Evolutionary conservation across 2,888 invertebrate genomes (phyloP).

Genomic region (Lepeophtheirus nordmannii): DNA sequence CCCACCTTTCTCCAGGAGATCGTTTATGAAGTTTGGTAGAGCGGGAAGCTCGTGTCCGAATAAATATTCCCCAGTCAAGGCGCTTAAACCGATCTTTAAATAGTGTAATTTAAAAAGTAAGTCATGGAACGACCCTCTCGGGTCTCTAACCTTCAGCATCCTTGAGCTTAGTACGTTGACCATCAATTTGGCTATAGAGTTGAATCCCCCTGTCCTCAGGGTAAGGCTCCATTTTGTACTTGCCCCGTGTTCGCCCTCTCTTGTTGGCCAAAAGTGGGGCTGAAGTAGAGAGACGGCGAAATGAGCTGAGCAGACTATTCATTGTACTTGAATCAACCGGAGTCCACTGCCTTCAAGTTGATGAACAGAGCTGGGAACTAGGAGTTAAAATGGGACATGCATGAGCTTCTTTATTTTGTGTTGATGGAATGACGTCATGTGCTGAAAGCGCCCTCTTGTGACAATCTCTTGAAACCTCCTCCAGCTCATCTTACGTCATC

Average conservation of each 20-base stretch:
- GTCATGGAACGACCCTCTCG: too few species aligned
- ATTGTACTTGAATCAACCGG: too few species aligned
- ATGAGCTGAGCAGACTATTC: neutral
- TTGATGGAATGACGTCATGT: too few species aligned
- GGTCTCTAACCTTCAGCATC: neutral
- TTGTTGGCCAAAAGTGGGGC: neutral
- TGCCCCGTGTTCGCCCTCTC: too few species aligned
- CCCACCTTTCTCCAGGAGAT: neutral
- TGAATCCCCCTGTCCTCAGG: neutral
- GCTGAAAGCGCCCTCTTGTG: too few species aligned
- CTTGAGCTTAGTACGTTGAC: neutral
- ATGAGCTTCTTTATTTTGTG: too few species aligned
- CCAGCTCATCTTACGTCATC: too few species aligned
- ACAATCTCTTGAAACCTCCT: too few species aligned
- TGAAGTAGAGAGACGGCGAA: neutral
- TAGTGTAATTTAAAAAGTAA: too few species aligned
- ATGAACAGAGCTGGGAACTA: too few species aligned
- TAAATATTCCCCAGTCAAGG: constrained; percentile 7
- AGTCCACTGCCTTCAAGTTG: too few species aligned
- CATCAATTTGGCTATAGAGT: neutral
- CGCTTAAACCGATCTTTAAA: constrained; percentile 5
- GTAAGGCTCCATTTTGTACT: neutral
- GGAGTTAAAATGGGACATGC: too few species aligned
- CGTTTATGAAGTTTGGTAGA: neutral
- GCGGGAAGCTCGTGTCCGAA: neutral